These are phyloP conservation scores for Electrona antarctica DNA, from an alignment of 2,113 vertebrate genomes.

Conservation along the genomic window DNA sequence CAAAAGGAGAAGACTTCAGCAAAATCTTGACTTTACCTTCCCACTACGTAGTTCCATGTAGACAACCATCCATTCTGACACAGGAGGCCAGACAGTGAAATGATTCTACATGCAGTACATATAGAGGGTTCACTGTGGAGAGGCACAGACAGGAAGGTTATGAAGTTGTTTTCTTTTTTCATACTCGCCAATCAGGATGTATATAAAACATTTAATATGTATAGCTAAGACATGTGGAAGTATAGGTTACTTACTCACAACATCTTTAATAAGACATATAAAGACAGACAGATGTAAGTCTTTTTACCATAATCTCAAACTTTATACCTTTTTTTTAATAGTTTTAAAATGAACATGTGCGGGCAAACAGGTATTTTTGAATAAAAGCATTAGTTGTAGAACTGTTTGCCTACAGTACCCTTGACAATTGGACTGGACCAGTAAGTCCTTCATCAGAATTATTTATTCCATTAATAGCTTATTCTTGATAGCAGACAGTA, in stretches of 20 bases:
- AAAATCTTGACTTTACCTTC: slow-evolving; percentile 44
- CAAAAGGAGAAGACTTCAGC: slow-evolving; percentile 41
- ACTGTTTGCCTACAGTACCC: neutral
- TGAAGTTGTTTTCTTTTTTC: slow-evolving; percentile 28
- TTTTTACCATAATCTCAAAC: neutral
- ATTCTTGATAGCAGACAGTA: slow-evolving; percentile 15
- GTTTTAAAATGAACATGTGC: too few species aligned
- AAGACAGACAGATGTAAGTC: neutral
- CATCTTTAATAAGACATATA: too few species aligned
- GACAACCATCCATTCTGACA: slow-evolving; percentile 15
- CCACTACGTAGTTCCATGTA: slow-evolving; percentile 23
- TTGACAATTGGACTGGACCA: neutral
- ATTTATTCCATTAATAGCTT: slow-evolving; percentile 5
- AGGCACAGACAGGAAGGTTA: slow-evolving; percentile 2
- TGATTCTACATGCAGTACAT: slow-evolving; percentile 28
- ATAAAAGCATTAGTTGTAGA: neutral
- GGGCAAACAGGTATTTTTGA: neutral
- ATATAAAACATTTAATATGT: slow-evolving; percentile 4
- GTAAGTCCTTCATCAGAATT: neutral
- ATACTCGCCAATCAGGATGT: neutral
- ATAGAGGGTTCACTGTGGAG: slow-evolving; percentile 57
- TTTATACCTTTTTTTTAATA: neutral
- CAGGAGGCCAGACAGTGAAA: slow-evolving; percentile 11
- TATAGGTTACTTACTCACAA: neutral
- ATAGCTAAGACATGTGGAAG: neutral